Base-by-base conservation (phyloP, 2,888 invertebrate species). In the Litoditis marina region DNA sequence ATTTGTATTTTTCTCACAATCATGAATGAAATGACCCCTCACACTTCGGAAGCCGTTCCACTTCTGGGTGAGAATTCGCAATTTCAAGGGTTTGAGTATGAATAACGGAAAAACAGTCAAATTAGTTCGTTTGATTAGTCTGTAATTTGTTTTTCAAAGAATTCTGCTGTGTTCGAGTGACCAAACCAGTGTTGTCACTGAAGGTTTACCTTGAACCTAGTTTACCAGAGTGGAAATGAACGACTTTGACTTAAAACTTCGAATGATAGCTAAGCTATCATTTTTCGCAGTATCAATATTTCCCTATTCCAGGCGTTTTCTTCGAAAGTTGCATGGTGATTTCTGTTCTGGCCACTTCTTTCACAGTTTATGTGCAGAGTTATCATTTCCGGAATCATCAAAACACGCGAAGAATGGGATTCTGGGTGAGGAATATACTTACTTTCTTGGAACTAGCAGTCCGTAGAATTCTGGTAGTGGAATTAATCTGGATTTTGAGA, bases 281-380 rank as follows among this genome's bases (percentile, higher is more conserved):
- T 16, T 8, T 28, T 25, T 13, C 8, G 22, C 11, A 55, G 30
- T 34, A 8, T 22, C n/a, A 13, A 34, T 13, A 53, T 25, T 13
- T 65, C 36, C 42, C 19, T n/a, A 8, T 50, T 63, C 19, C 47
- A 75, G 78, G 78, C 6, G 73, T 79, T 2, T 79, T 79, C 65
- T 79, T 79, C 64, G 75, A 78, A 51, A 69, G 71, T n/a, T 79
- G 79, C 59, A 79, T 79, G 67, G 73, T 74, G 34, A 73, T 79
- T 19, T 78, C 78, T 0, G 78, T 78, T 1, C 51, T 75, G 0
- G 78, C 79, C 2, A 79, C 79, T 0, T 68, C 68, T 8, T 78
- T 78, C 63, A 79, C 79, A 0, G 79, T 79, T 28, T 79, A 79
- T 47, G 78, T 79, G 8, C 78, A 79, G 50, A 68, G 71, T 49